These are phyloP conservation scores for Peromyscus aztecus DNA, from an alignment of 2,797 vertebrate species.

Conservation along the genomic window DNA sequence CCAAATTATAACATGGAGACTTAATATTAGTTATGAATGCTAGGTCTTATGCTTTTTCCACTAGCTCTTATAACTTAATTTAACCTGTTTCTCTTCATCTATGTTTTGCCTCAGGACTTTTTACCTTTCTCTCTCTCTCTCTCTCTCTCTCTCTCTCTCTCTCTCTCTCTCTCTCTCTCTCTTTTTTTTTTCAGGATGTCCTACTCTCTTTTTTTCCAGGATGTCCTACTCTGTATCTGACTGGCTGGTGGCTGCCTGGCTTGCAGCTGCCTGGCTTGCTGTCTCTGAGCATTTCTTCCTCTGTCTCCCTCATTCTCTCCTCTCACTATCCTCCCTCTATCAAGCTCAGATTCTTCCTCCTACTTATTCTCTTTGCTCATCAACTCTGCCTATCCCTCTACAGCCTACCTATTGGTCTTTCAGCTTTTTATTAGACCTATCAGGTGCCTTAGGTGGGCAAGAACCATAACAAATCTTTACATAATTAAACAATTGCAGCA, in stretches of 20 bases:
- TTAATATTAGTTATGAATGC: background rate
- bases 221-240: no score
- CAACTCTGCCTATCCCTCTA: background rate
- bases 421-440: background rate
- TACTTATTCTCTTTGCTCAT: background rate
- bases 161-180: no score
- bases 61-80: background rate
- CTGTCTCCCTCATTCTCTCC: background rate
- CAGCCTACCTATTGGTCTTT: background rate
- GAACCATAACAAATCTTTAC: background rate
- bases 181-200: no score
- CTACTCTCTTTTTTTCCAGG: no score
- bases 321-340: no score
- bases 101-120: background rate
- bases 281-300: background rate
- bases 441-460: background rate
- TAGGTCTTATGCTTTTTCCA: no score
- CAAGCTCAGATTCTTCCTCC: background rate
- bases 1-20: background rate
- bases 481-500: background rate
- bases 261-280: no score
- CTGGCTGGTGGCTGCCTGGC: no score
- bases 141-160: no score
- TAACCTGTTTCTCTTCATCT: background rate
- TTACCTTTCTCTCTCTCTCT: background rate